These are phyloP conservation scores for Tenrec ecaudatus DNA, from an alignment of 2,113 vertebrate species.

Conservation along the genomic window DNA sequence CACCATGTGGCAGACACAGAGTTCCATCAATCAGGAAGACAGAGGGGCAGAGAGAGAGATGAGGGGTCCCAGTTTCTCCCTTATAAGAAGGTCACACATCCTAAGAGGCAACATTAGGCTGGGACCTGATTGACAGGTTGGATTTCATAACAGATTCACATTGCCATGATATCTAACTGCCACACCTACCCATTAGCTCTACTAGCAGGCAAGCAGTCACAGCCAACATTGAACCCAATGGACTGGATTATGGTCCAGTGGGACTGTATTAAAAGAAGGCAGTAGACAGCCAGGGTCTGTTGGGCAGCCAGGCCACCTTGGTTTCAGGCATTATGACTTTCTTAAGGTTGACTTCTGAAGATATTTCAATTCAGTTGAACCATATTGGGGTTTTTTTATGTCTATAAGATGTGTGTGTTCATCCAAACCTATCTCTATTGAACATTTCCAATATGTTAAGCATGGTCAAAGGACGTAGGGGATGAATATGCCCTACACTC, in stretches of 20 bases:
- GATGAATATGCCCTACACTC: not conserved
- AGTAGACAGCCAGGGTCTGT: not conserved
- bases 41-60: no score
- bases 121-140: no score
- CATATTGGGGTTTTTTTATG: not conserved
- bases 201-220: no score
- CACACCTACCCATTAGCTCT: no score
- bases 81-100: no score
- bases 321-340: not conserved
- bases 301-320: not conserved
- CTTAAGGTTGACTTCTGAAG: not conserved
- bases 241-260: not conserved
- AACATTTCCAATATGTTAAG: not conserved
- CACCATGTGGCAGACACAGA: not conserved
- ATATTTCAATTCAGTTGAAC: not conserved
- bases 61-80: no score
- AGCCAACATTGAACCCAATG: not conserved
- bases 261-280: not conserved
- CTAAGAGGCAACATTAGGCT: no score
- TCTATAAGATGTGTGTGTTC: not conserved
- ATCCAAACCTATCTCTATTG: not conserved
- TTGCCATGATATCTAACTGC: no score
- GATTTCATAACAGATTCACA: no score
- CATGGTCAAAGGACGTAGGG: not conserved
- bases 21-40: no score